Conservation (phyloP, 2,797 vertebrate genomes). For the Galago senegalensis region DNA sequence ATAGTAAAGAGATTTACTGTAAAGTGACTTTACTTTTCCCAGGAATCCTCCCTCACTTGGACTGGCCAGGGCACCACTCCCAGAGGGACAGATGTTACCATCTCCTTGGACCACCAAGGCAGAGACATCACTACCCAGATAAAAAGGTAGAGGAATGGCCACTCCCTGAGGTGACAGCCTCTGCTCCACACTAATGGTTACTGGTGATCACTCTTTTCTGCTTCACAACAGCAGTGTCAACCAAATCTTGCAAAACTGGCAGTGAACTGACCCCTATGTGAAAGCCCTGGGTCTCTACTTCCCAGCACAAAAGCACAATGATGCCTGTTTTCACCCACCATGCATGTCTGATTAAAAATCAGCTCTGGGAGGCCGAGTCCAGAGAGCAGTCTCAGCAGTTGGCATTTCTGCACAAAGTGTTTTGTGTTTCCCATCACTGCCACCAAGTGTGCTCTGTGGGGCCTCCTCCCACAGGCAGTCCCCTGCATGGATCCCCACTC, state of each 20-base stretch:
- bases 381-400: not conserved
- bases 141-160: not conserved
- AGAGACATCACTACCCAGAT: not conserved
- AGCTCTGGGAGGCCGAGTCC: too few relatives aligned
- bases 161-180: too few relatives aligned
- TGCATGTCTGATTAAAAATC: not conserved
- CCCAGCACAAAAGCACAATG: not conserved
- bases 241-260: not conserved
- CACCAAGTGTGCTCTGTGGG: not conserved
- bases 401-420: not conserved
- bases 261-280: not conserved
- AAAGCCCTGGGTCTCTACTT: not conserved
- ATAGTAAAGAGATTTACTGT: not conserved
- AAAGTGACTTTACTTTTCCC: too few relatives aligned
- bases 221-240: not conserved
- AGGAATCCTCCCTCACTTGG: too few relatives aligned
- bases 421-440: not conserved
- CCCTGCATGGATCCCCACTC: not conserved
- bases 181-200: not conserved
- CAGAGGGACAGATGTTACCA: not conserved
- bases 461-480: not conserved
- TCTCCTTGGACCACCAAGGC: not conserved
- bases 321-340: not conserved
- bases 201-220: not conserved
- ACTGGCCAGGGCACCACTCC: too few relatives aligned